Base-by-base conservation (phyloP, 2,113 vertebrate genomes). In the Petaurus breviceps region DNA sequence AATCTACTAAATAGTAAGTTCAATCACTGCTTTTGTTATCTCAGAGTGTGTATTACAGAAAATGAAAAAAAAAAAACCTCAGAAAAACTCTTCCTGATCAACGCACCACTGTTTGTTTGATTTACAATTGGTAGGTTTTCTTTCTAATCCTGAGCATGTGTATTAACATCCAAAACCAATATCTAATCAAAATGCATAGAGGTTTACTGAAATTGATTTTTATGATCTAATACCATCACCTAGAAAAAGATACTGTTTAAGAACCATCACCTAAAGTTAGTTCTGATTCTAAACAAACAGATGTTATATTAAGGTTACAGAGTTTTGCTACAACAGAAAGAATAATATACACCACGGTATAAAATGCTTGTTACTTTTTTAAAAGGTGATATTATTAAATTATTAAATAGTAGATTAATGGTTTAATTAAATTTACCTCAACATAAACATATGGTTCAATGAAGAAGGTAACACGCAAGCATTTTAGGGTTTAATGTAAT, bases 291-390 rank as follows among this genome's bases (percentile, higher is more conserved):
- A 97, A 95, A 95, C 98, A 96, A 96, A 96, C 0, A 98, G 98
- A 46, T 97, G 93, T 96, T 98, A 96, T 0, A 91, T 95, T 95
- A 96, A 94, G 46, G 96, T 43, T 95, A 91, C 96, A 98, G 96
- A 97, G 97, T 98, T 98, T 98, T 98, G 98, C 98, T 98, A 98
- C 98, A 98, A 98, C 92, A 97, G 95, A 90, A 84, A 43, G 68
- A 91, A 51, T 46, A 94, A 25, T 4, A 3, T 51, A 92, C 31
- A 89, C 12, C 25, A 95, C 2, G 46, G 23, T 53, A 91, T 94
- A 95, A 95, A 96, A 19, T 46, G 26, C 37, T 92, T 93, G 43
- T 23, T 50, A 92, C 97, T 97, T 31, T 54, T 94, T 92, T 37
- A 14, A 95, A 97, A 96, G 49, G 3, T 95, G 92, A 14, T 37